Conservation (phyloP, 53 echinoderm and acorn worm species). For the Echinarachnius parma region DNA sequence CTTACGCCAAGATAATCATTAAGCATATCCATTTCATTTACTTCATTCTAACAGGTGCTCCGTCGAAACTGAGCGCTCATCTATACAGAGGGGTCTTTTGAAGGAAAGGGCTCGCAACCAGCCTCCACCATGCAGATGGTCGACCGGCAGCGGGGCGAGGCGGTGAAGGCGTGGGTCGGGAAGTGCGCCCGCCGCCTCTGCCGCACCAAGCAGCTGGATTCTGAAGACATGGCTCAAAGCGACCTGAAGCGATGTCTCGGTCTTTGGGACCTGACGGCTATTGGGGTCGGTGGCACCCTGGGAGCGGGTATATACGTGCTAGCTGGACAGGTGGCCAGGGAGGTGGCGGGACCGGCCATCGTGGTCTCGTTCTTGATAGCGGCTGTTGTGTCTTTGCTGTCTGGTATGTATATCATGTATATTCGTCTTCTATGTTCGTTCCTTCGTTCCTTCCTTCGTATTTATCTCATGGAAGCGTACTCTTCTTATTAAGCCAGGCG, state of each 20-base stretch:
- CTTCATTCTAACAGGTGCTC: too few species aligned
- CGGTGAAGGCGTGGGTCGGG: slow-evolving; percentile 8
- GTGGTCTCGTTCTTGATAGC: slow-evolving; percentile 85
- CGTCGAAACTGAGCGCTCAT: too few species aligned
- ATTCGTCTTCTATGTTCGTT: too few species aligned
- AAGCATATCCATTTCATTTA: too few species aligned
- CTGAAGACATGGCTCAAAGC: slow-evolving; percentile 45
- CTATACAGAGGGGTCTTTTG: too few species aligned
- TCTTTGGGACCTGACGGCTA: slow-evolving; percentile 79
- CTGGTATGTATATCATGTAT: too few species aligned
- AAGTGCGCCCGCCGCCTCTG: slow-evolving; percentile 36
- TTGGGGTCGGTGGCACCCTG: slow-evolving; percentile 87
- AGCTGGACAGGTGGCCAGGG: slow-evolving; percentile 82
- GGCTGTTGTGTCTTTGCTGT: slow-evolving; percentile 80
- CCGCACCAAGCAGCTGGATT: slow-evolving; percentile 70
- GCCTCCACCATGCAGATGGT: too few species aligned
- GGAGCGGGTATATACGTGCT: slow-evolving; percentile 93
- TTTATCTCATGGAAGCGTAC: too few species aligned
- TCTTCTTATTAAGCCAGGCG: too few species aligned
- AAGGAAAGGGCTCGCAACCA: too few species aligned
- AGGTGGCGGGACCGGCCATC: slow-evolving; percentile 88
- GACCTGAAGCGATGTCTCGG: slow-evolving; percentile 77
- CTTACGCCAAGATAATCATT: too few species aligned
- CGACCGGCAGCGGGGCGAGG: neutral
- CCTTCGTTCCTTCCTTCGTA: too few species aligned